A percentile compares a stretch with the other conserved stretches of the same genome.
These are phyloP conservation scores for Onychomys leucogaster DNA, from an alignment of 2,797 vertebrate genomes.

Conservation along the genomic window DNA sequence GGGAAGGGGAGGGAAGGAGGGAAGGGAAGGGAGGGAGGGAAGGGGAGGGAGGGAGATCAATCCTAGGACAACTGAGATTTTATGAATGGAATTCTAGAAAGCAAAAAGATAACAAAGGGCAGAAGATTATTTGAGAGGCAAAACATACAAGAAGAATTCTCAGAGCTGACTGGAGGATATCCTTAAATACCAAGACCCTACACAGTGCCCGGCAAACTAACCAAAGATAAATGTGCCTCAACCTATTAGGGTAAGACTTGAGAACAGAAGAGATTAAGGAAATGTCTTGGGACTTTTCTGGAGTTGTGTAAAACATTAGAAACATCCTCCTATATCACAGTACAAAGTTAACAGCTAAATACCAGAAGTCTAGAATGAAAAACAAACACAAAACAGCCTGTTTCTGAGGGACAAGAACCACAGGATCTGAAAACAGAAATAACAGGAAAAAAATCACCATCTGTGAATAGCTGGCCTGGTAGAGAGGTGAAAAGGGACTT, in stretches of 20 bases:
- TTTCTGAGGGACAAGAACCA: neutral
- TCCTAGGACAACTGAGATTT: neutral
- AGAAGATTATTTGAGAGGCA: neutral
- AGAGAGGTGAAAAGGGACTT: neutral
- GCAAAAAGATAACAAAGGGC: neutral
- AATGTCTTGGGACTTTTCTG: conserved; percentile 8
- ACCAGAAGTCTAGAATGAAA: neutral
- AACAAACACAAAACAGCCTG: neutral
- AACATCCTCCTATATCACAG: neutral
- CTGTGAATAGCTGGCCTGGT: neutral
- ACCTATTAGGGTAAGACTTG: neutral
- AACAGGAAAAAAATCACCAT: neutral
- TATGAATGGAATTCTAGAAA: conserved; percentile 24
- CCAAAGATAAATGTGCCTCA: neutral
- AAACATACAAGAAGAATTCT: neutral
- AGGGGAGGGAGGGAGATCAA: neutral
- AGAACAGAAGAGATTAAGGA: neutral
- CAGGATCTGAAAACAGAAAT: neutral
- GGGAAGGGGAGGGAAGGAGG: fast-evolving
- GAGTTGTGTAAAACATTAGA: neutral
- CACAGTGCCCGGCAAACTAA: neutral
- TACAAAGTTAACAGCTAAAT: neutral
- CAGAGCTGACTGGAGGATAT: neutral
- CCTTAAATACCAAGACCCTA: conserved; percentile 17
- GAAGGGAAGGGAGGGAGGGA: neutral